Conservation (phyloP, 2,888 invertebrate genomes). For the Ophion costatus region DNA sequence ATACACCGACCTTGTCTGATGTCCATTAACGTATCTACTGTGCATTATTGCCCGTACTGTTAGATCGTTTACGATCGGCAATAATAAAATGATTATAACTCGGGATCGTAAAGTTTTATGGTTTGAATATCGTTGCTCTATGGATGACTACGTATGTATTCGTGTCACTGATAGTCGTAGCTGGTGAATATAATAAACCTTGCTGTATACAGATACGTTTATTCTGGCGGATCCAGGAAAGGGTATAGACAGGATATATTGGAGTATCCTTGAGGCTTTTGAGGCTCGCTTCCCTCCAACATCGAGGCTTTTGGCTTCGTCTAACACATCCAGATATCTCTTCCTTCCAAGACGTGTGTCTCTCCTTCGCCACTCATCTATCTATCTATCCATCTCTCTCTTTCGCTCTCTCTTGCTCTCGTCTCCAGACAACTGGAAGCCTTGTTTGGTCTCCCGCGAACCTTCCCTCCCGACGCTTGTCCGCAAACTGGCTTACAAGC, state of each 20-base stretch:
- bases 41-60: conserved; percentile 80
- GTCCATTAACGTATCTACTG: conserved; percentile 80
- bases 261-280: conserved; percentile 38
- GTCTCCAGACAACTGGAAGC: conserved; percentile 67
- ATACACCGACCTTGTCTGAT: conserved; percentile 57
- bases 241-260: conserved; percentile 26
- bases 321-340: conserved; percentile 31
- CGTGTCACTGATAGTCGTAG: conserved; percentile 1
- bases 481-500: conserved; percentile 69
- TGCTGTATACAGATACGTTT: conserved; percentile 53
- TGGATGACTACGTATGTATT: conserved; percentile 24
- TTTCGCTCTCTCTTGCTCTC: conserved; percentile 45
- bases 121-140: conserved; percentile 67
- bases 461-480: conserved; percentile 35
- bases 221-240: conserved; percentile 40
- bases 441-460: conserved; percentile 56
- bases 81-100: conserved; percentile 82
- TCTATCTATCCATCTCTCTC: conserved; percentile 43
- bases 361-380: conserved; percentile 43
- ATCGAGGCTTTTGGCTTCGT: conserved; percentile 36
- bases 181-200: conserved; percentile 48
- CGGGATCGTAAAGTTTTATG: conserved; percentile 78
- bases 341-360: conserved; percentile 35
- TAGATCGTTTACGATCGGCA: conserved; percentile 81
- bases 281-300: conserved; percentile 40